Base-by-base conservation (phyloP, 2,888 invertebrate genomes). In the Cantharis rustica region DNA sequence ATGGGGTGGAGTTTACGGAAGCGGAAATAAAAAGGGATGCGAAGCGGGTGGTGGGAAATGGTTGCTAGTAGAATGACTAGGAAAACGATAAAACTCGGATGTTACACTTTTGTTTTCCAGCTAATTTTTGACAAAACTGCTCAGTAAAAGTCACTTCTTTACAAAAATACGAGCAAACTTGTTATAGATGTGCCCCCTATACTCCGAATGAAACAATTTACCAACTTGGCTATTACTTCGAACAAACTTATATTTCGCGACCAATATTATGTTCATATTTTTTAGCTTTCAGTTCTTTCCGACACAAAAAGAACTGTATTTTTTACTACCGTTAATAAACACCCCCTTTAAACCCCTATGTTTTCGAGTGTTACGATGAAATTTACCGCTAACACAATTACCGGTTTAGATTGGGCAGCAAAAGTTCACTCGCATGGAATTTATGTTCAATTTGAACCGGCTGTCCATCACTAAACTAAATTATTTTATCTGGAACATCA, bases 11-110 rank as follows among this genome's bases (percentile, higher is more conserved):
- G 89, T 90, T 90, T 90, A 90, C 88, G 87, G 90, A 89, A 90
- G 90, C 90, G 90, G 90, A 90, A 90, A 90, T 89, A 90, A 90
- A 90, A 89, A 86, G 88, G 88, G 88, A 86, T 86, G 86, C 87
- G 86, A 84, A 85, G 83, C 84, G 84, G 85, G 86, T 85, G 86
- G 84, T 85, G 84, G 84, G 86, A 84, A 83, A 82, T 84, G 85
- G 75, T 75, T 72, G 75, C 79, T 77, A 77, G 78, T 74, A 70
- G 75, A 75, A 79, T 79, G 77, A 79, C 79, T 77, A 75, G 77
- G 68, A 75, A 72, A 75, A 71, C 75, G 81, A 80, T 82, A 82
- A 82, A 81, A 79, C 79, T 82, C 79, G 79, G 80, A 80, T 80
- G 81, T 82, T 82, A 82, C 82, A 82, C 82, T 83, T 83, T 82